These are phyloP conservation scores for Conomelus anceps DNA, from an alignment of 2,888 invertebrate genomes.

Conservation along the genomic window DNA sequence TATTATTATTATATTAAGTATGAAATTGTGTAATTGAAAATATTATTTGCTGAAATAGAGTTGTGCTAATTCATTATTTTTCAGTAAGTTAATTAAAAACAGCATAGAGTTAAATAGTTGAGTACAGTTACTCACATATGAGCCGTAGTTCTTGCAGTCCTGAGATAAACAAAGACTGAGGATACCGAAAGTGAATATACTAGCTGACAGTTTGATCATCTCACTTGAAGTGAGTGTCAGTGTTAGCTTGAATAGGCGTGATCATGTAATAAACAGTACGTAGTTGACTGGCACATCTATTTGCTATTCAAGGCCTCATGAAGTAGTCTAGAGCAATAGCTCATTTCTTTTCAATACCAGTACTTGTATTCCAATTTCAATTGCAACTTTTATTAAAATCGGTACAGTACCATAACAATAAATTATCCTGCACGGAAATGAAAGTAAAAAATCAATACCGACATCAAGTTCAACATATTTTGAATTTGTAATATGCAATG, in stretches of 20 bases:
- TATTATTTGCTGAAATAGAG: no score
- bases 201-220: neutral
- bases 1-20: no score
- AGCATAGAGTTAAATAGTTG: neutral
- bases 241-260: neutral
- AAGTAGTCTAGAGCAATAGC: neutral
- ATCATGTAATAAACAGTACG: neutral
- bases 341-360: neutral
- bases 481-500: no score
- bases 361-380: neutral
- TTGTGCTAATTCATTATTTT: no score
- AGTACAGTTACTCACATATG: neutral
- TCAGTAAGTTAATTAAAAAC: neutral
- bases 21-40: no score
- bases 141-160: neutral
- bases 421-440: no score
- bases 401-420: no score
- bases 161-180: neutral
- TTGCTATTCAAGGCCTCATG: neutral
- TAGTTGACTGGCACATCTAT: neutral
- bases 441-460: no score
- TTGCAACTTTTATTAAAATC: neutral
- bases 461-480: no score
- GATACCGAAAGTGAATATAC: neutral
- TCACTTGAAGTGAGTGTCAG: neutral